These are phyloP conservation scores for Palythoa grandis DNA, from an alignment of 92 coral and sea anemone species.

Conservation along the genomic window DNA sequence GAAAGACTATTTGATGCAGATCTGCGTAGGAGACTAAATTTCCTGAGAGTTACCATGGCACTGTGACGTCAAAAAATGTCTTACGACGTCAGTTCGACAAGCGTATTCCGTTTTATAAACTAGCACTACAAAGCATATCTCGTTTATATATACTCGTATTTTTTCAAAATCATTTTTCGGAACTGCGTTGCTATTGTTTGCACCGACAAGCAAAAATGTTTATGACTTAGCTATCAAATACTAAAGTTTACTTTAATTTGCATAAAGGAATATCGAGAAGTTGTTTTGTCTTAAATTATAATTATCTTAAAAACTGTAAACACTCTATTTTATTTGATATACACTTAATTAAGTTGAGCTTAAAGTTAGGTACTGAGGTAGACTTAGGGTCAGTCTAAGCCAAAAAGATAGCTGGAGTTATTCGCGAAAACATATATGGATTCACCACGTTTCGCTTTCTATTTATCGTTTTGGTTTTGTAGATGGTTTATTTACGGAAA, in stretches of 20 bases:
- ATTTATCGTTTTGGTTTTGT: too few species aligned
- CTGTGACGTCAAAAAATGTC: conserved; percentile 14
- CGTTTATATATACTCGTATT: not conserved
- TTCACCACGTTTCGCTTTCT: too few species aligned
- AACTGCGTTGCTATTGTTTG: not conserved
- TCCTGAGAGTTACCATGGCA: conserved; percentile 23
- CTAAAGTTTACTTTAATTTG: not conserved
- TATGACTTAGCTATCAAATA: not conserved
- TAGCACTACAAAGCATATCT: too few species aligned
- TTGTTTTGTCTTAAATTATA: not conserved
- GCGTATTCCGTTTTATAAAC: not conserved
- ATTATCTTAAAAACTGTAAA: too few species aligned
- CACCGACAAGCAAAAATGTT: not conserved
- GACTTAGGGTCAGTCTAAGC: too few species aligned
- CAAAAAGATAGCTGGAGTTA: too few species aligned
- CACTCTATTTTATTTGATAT: too few species aligned
- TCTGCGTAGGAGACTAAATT: conserved; percentile 24
- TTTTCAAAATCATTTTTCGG: not conserved
- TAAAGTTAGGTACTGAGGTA: too few species aligned
- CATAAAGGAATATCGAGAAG: not conserved
- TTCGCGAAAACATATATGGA: too few species aligned
- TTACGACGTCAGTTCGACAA: not conserved
- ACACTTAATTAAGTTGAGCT: too few species aligned
- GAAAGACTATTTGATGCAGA: not conserved
- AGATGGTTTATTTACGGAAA: too few species aligned